Percentiles rank a stretch among this genome's conserved stretches.
phyloP scores from a whole-genome alignment of 1,140 invertebrate genomes.

The Oppia nitens region DNA sequence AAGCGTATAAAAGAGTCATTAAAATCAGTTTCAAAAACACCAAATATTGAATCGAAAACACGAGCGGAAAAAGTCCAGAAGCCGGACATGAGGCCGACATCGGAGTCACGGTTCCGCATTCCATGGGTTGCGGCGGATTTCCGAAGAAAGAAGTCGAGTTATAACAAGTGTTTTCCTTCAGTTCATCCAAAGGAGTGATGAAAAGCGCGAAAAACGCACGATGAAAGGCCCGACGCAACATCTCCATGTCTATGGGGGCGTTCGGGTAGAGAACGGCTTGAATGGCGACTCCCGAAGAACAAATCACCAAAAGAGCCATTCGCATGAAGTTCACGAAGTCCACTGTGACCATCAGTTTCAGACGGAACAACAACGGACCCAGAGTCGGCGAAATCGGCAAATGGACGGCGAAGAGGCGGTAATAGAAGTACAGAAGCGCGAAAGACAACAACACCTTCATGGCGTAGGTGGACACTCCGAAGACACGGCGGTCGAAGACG shows the following conservation, averaged over 20 bases:
- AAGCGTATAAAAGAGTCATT: conserved; percentile 31
- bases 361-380: conserved; percentile 30
- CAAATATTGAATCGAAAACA: conserved; percentile 31
- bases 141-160: too few relatives aligned
- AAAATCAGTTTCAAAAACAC: conserved; percentile 32
- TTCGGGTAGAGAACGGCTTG: conserved; percentile 32
- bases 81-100: too few relatives aligned
- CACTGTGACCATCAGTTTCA: conserved; percentile 30
- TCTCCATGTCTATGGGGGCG: conserved; percentile 26
- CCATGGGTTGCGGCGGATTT: too few relatives aligned
- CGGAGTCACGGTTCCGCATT: too few relatives aligned
- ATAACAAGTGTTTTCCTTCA: too few relatives aligned
- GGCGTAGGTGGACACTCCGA: conserved; percentile 17
- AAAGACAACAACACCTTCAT: conserved; percentile 21
- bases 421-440: conserved; percentile 31
- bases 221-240: conserved; percentile 27
- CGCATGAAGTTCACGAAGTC: conserved; percentile 32
- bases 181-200: conserved; percentile 29
- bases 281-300: conserved; percentile 31
- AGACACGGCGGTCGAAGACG: conserved; percentile 4
- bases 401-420: conserved; percentile 29
- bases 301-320: conserved; percentile 31
- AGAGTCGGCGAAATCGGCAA: conserved; percentile 32
- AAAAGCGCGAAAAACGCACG: conserved; percentile 31
- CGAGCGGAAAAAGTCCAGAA: conserved; percentile 28